A percentile compares a stretch with the other conserved stretches of the same genome.
phyloP scores from a whole-genome alignment of 2,888 invertebrate species.

The Dysmachus trigonus region DNA sequence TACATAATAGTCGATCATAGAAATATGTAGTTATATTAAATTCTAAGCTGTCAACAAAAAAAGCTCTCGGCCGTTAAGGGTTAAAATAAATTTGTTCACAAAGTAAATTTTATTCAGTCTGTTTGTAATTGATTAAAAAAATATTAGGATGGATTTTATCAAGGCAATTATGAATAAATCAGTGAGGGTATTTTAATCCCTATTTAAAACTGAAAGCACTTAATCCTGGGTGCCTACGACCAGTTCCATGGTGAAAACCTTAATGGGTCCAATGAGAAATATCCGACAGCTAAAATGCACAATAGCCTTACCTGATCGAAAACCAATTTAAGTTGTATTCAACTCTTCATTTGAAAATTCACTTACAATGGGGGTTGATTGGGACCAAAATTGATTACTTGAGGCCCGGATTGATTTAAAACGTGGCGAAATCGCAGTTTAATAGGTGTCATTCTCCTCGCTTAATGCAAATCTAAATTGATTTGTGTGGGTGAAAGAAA shows the following conservation, averaged over 20 bases:
- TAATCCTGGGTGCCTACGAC: background rate
- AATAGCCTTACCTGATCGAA: background rate
- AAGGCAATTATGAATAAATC: background rate
- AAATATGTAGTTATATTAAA: too few relatives aligned
- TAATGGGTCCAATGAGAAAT: background rate
- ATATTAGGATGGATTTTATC: background rate
- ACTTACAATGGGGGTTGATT: background rate
- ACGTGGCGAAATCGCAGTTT: slow-evolving; percentile 3
- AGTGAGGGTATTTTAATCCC: background rate
- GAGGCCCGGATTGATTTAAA: background rate
- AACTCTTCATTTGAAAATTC: background rate
- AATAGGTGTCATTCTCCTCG: background rate
- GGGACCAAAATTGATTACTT: background rate
- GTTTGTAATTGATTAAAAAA: background rate
- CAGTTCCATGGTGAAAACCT: background rate
- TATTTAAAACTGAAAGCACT: background rate
- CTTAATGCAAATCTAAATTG: slow-evolving; percentile 12
- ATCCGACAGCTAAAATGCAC: background rate
- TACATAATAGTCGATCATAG: too few relatives aligned
- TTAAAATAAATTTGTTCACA: background rate
- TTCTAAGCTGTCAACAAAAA: too few relatives aligned
- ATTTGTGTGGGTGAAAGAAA: background rate
- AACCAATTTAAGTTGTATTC: background rate
- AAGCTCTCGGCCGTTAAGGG: too few relatives aligned
- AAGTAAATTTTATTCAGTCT: background rate